Base-by-base conservation (phyloP, 1,140 invertebrate species). In the Drosophila persimilis region DNA sequence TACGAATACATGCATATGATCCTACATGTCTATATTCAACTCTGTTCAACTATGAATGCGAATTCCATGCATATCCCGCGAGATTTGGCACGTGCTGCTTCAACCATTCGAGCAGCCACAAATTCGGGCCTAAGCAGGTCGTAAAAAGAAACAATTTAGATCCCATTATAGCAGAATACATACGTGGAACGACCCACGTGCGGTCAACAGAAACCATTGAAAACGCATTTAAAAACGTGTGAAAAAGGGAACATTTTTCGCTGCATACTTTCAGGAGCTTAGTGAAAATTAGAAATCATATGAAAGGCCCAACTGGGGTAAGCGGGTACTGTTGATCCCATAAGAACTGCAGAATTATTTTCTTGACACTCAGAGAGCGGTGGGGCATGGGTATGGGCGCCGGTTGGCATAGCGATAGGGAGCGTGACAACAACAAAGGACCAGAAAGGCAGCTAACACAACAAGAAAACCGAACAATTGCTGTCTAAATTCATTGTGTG, bases 401-500 rank as follows among this genome's bases (percentile, higher is more conserved):
- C 3, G 15, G 41, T 15, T 55, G 46, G 43, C 26, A n/a, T 20
- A 17, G 6, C 6, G 15, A 56, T 26, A 56, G 39, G 31, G 13
- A 26, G 46, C 66, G 64, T 70, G 62, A 80, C 65, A 64, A 60
- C 61, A 78, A 59, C 72, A 80, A 61, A 63, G 55, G 61, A 61
- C 46, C 62, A 54, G 24, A 26, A 26, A 26, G 58, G 53, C 17
- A 65, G 41, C 67, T 56, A 55, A 58, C 67, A 57, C 57, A 59
- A 54, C 53, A 63, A 80, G 76, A 80, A 77, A 70, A 55, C 70
- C 74, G 71, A 86, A 86, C 81, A 86, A 86, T 86, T 77, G 83
- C 64, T 88, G 83, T 86, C 81, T 88, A 86, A 86, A 86, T 70
- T 77, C 74, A 86, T 86, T 86, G 81, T 86, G 62, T 52, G 41